Base-by-base conservation (phyloP, 2,888 invertebrate genomes). In the Mimas tiliae region DNA sequence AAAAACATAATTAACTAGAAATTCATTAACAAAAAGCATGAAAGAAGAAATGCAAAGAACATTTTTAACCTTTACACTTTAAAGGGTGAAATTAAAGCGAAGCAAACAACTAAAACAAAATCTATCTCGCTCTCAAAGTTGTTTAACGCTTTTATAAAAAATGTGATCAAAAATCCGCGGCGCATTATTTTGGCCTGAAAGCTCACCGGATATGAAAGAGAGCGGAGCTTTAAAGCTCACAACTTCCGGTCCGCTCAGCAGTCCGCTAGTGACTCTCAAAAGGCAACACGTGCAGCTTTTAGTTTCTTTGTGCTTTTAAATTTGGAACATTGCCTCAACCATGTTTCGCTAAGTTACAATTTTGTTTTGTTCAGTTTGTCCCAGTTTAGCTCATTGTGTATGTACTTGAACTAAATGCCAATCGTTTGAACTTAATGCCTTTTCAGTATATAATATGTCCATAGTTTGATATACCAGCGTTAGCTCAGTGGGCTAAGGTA, bases 181-280 rank as follows among this genome's bases (percentile, higher is more conserved):
- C 64, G 74, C 74, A 74, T 78, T 79, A 83, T 84, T 81, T 80
- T 69, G 74, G 69, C 63, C 75, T 76, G 76, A 78, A 83, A 82
- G 78, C 80, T 70, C 55, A 73, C 78, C 81, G 84, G 85, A 84
- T 83, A 86, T 86, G 83, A 86, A 78, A 84, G 80, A 80, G 79
- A 78, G 79, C 72, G 72, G 67, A 75, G 82, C 80, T 82, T 82
- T 79, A 74, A n/a, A 74, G 78, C 77, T 78, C 75, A 58, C 38
- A 76, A 78, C 81, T 80, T 82, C 84, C 83, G 81, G 75, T 68
- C 74, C 74, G 74, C 58, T 63, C 64, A 64, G 65, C 68, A 62
- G 65, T 66, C 65, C 52, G 65, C 74, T 74, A 71, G 76, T 75
- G 75, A 77, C 78, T 80, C 77, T 80, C 78, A 82, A 83, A 84